These are phyloP conservation scores for Sebastes melanostomus DNA, from an alignment of 2,797 vertebrate species.

Conservation along the genomic window DNA sequence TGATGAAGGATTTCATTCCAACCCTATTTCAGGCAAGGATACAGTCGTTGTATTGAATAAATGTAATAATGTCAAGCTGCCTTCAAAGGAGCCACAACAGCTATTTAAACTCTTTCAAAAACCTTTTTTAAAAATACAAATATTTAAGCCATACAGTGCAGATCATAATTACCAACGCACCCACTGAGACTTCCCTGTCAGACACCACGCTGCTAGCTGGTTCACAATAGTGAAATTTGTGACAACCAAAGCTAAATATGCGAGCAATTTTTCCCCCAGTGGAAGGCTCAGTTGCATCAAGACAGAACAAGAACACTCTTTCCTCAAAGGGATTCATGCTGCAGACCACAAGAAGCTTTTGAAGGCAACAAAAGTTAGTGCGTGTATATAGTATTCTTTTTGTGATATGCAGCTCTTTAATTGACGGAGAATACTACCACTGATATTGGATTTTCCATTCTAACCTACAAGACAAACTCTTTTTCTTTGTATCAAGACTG, in stretches of 20 bases:
- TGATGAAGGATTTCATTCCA: background rate
- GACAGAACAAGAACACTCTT: constrained; percentile 54
- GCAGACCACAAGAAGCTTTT: constrained; percentile 40
- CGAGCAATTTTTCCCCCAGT: constrained; percentile 26
- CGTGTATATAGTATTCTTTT: constrained; percentile 18
- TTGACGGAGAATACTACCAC: background rate
- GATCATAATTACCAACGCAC: constrained; percentile 12
- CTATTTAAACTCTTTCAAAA: background rate
- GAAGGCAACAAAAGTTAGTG: constrained; percentile 33
- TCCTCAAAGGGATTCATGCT: constrained; percentile 47
- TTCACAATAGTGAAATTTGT: constrained; percentile 43
- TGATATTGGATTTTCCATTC: constrained; percentile 19
- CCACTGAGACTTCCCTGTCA: constrained; percentile 33
- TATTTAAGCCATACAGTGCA: background rate
- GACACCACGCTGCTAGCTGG: constrained; percentile 31
- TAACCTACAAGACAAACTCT: constrained; percentile 3
- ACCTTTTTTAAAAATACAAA: background rate
- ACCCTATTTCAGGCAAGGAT: background rate
- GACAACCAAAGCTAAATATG: constrained; percentile 49
- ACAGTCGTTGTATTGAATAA: background rate
- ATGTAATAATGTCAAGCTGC: background rate
- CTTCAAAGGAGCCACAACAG: background rate
- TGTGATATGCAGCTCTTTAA: constrained; percentile 19
- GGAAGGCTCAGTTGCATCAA: constrained; percentile 50
- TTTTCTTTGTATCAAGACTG: constrained; percentile 7